Conservation (phyloP, 2,888 invertebrate genomes). For the Trichogramma evanescens region DNA sequence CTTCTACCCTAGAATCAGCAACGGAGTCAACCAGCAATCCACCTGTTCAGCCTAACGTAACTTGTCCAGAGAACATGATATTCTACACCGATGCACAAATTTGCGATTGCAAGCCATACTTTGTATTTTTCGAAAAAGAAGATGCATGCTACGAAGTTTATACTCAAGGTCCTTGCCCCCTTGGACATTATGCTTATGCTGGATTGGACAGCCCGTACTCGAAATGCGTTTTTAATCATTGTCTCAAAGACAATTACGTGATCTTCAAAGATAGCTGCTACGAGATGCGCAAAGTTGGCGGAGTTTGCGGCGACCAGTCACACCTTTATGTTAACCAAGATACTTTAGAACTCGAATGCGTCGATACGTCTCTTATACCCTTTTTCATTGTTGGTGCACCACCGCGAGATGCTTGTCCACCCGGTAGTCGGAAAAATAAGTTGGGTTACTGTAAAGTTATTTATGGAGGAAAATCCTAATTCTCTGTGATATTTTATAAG, state of each 20-base stretch:
- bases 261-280: conserved; percentile 51
- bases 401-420: conserved; percentile 27
- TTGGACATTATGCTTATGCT: conserved; percentile 54
- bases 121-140: conserved; percentile 55
- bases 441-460: conserved; percentile 28
- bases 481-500: no score
- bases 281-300: conserved; percentile 41
- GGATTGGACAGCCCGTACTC: conserved; percentile 52
- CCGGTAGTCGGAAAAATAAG: conserved; percentile 31
- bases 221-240: conserved; percentile 58
- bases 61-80: conserved; percentile 58
- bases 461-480: no score
- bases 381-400: conserved; percentile 32
- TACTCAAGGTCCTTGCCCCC: conserved; percentile 58
- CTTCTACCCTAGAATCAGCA: no score
- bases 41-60: no score
- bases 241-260: conserved; percentile 51
- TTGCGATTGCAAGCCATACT: conserved; percentile 49
- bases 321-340: conserved; percentile 58
- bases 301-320: conserved; percentile 49
- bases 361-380: conserved; percentile 13
- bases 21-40: no score
- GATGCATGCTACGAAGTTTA: conserved; percentile 60
- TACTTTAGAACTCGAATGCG: conserved; percentile 55
- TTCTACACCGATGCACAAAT: conserved; percentile 66